Base-by-base conservation (phyloP, 2,113 vertebrate genomes). In the Ploceus nigricollis region DNA sequence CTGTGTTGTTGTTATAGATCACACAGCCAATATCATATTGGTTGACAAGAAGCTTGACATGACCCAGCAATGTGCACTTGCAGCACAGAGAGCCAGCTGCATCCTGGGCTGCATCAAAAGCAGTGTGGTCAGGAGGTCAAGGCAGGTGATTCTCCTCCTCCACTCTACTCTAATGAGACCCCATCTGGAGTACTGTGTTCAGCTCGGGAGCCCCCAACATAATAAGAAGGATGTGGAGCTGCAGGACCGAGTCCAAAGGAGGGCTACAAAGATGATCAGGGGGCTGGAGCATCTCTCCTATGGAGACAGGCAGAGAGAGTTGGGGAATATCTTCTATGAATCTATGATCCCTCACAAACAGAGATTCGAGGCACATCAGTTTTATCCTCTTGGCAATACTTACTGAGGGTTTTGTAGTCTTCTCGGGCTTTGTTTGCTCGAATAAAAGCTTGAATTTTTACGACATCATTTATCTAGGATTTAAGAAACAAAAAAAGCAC, bases 401-500 rank as follows among this genome's bases (percentile, higher is more conserved):
- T 97, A 99, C 99, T 99, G 76, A 99, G 98, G 14, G 99, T 99
- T 98, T 99, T 99, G 98, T 99, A 99, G 97, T 99, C 99, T 48
- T 99, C 99, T 76, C 99, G 98, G 47, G 99, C 99, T 98, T 99
- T 99, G 98, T 99, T 99, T 80, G 99, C 99, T 96, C 99, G 98
- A 75, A 99, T 99, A 88, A 99, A 99, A 21, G 99, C 99, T 97
- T 99, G 99, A 94, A 99, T 99, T 98, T 99, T 99, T 95, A 99
- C 97, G 93, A 99, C 98, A 19, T 99, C 98, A 45, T 98, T 95
- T 93, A 99, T 99, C 99, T 99, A 94, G 77, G 95, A 63, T 96
- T 83, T 4, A 88, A 79, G 79, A 90, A 90, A 81, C 31, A 78
- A 75, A 51, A n/a, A 85, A 50, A 60, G 5, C 31, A 58, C 31